Percentiles rank a stretch among this genome's conserved stretches.
phyloP scores from a whole-genome alignment of 2,888 invertebrate species.

The Trachelus stipa region DNA sequence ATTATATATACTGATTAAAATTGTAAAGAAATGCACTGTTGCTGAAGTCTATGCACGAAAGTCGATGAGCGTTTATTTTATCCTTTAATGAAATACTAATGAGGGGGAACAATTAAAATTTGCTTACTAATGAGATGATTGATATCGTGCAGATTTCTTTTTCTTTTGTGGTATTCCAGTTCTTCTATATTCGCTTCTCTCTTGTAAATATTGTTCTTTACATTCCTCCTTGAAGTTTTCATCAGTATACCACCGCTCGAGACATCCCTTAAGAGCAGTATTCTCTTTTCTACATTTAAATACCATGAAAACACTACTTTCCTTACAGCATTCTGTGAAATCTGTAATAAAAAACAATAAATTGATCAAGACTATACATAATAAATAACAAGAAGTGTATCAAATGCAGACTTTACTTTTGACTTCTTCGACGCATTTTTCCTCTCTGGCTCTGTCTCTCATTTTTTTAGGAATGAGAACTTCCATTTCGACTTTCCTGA shows the following conservation, averaged over 20 bases:
- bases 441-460: conserved; percentile 82
- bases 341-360: conserved; percentile 50
- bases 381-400: conserved; percentile 4
- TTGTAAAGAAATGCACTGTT: background rate
- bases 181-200: conserved; percentile 83
- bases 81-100: background rate
- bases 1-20: background rate
- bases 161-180: conserved; percentile 79
- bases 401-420: conserved; percentile 65
- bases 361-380: background rate
- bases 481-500: conserved; percentile 90
- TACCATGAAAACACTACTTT: conserved; percentile 76
- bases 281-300: conserved; percentile 82
- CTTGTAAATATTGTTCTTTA: conserved; percentile 82
- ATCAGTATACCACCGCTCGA: conserved; percentile 81
- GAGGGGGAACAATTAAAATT: background rate
- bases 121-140: background rate
- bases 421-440: conserved; percentile 83
- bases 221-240: conserved; percentile 80
- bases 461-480: conserved; percentile 91
- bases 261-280: conserved; percentile 76
- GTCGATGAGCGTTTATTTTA: background rate
- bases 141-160: conserved; percentile 4
- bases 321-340: conserved; percentile 75
- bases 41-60: background rate